Percentiles rank a stretch among this genome's conserved stretches.
These are phyloP conservation scores for Caenorhabditis remanei DNA, from an alignment of 1,140 invertebrate species.

Conservation along the genomic window DNA sequence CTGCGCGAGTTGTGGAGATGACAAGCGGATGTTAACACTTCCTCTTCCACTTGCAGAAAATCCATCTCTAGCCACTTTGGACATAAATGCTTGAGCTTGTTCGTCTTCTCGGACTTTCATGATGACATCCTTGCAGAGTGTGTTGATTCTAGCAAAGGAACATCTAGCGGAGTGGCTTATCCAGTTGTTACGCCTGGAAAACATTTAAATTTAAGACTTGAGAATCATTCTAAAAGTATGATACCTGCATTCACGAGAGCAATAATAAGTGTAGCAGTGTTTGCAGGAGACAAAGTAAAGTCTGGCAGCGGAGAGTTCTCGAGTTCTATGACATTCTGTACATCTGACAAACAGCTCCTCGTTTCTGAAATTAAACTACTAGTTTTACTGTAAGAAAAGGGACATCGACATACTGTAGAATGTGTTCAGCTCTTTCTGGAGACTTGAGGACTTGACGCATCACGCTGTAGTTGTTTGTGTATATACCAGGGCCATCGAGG, in stretches of 20 bases:
- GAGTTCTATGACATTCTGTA: conserved; percentile 78
- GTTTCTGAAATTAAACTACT: conserved; percentile 61
- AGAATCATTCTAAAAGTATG: conserved; percentile 76
- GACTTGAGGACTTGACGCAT: conserved; percentile 74
- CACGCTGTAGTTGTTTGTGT: conserved; percentile 72
- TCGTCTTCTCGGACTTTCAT: conserved; percentile 85
- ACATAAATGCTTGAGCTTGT: conserved; percentile 85
- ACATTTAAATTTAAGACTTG: conserved; percentile 79
- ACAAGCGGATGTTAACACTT: conserved; percentile 85
- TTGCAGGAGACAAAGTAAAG: conserved; percentile 88
- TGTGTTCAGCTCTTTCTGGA: conserved; percentile 72
- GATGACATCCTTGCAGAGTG: conserved; percentile 89
- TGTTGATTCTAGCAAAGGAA: conserved; percentile 85
- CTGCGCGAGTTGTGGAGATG: conserved; percentile 67
- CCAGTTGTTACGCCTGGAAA: conserved; percentile 59
- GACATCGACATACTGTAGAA: conserved; percentile 63
- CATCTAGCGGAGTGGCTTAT: conserved; percentile 81
- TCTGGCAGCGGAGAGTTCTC: conserved; percentile 78
- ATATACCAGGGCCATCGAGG: conserved; percentile 75
- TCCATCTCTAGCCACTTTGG: conserved; percentile 85
- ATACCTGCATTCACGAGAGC: conserved; percentile 69
- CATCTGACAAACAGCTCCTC: conserved; percentile 78
- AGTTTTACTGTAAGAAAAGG: not conserved
- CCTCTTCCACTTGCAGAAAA: conserved; percentile 88
- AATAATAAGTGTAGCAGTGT: conserved; percentile 88